These are phyloP conservation scores for Nymphicus hollandicus DNA, from an alignment of 2,113 vertebrate species.

Conservation along the genomic window DNA sequence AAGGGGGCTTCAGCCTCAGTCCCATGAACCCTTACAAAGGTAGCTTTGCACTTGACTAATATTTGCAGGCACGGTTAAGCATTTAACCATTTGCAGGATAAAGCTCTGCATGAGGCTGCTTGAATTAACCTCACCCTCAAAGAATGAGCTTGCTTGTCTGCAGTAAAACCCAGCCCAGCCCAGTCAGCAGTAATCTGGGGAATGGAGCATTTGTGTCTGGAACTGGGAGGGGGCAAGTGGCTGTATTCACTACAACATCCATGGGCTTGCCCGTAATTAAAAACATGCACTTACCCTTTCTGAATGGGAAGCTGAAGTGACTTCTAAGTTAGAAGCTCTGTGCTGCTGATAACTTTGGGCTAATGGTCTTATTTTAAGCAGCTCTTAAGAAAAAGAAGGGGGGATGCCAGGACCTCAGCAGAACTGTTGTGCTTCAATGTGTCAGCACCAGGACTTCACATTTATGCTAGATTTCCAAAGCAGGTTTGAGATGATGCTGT, in stretches of 20 bases:
- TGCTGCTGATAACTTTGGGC: constrained; percentile 23
- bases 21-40: neutral
- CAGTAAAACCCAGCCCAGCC: constrained; percentile 15
- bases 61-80: neutral
- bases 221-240: neutral
- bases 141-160: neutral
- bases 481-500: neutral
- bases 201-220: neutral
- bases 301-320: neutral
- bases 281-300: neutral
- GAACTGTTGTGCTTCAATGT: constrained; percentile 7
- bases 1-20: neutral
- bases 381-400: neutral
- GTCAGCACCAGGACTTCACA: neutral
- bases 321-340: neutral
- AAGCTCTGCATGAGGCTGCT: neutral
- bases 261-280: neutral
- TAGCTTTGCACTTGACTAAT: neutral
- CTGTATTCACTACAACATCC: neutral
- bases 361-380: constrained; percentile 69
- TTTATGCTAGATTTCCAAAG: neutral
- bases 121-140: neutral
- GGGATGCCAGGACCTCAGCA: neutral
- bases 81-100: neutral
- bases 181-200: constrained; percentile 13